These are phyloP conservation scores for Limnephilus marmoratus DNA, from an alignment of 2,888 invertebrate species.

Conservation along the genomic window DNA sequence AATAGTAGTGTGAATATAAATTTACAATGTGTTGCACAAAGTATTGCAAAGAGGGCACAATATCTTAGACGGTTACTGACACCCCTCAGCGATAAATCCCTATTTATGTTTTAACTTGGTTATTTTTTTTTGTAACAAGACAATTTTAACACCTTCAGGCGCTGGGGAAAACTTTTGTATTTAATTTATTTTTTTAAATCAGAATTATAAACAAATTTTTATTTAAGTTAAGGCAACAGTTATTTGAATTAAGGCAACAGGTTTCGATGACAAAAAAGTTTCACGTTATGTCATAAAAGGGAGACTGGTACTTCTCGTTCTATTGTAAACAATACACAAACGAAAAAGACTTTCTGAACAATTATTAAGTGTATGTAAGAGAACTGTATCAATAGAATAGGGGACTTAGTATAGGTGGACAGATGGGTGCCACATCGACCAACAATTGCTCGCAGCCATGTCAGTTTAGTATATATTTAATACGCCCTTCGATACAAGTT, in stretches of 20 bases:
- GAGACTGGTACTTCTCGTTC: neutral
- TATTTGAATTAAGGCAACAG: neutral
- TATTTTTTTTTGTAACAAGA: neutral
- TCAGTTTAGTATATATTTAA: neutral
- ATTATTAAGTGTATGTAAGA: neutral
- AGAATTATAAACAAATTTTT: neutral
- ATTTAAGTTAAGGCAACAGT: neutral
- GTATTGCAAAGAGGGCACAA: neutral
- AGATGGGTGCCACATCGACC: neutral
- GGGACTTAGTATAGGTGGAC: neutral
- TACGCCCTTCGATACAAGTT: neutral
- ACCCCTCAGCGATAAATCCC: neutral
- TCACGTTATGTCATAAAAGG: neutral
- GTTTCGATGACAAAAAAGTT: neutral
- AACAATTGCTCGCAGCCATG: neutral
- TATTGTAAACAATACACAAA: neutral
- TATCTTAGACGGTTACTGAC: neutral
- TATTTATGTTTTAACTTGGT: neutral
- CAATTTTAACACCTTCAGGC: neutral
- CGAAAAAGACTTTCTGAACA: neutral
- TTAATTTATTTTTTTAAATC: neutral
- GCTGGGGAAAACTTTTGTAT: neutral
- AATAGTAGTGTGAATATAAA: neutral
- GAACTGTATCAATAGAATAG: neutral
- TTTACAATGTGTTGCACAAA: neutral